phyloP scores from a whole-genome alignment of 2,888 invertebrate genomes.

The Chrysolina oricalcia region DNA sequence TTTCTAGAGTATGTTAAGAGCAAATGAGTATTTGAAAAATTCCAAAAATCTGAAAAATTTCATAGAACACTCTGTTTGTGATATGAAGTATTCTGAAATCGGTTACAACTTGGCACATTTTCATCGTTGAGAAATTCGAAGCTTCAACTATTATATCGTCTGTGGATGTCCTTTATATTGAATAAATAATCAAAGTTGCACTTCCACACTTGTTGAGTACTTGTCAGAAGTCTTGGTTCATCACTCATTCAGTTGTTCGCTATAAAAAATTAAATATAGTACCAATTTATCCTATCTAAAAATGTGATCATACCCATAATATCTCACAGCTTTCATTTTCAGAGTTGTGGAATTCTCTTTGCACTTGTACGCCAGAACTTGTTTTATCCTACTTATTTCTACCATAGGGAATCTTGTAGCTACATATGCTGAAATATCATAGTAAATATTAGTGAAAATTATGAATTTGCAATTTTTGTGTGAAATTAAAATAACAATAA shows the following conservation, averaged over 20 bases:
- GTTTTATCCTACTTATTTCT: slow-evolving; percentile 84
- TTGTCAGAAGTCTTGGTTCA: background rate
- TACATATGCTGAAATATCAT: slow-evolving; percentile 76
- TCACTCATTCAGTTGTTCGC: slow-evolving; percentile 36
- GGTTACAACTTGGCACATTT: too few species aligned
- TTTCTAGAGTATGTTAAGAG: background rate
- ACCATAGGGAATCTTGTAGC: slow-evolving; percentile 83
- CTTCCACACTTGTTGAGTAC: background rate
- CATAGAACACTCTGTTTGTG: background rate
- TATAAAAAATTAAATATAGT: slow-evolving; percentile 29
- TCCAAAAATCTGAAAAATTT: background rate
- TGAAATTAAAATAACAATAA: too few species aligned
- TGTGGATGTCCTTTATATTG: background rate
- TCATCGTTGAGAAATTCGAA: too few species aligned
- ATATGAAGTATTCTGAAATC: background rate
- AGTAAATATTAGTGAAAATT: slow-evolving; percentile 37
- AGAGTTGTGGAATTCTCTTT: slow-evolving; percentile 86
- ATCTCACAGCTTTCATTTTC: slow-evolving; percentile 83
- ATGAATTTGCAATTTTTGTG: too few species aligned
- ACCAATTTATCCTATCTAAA: background rate
- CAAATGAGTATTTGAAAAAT: background rate
- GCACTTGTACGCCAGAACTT: slow-evolving; percentile 85
- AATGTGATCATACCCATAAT: slow-evolving; percentile 67
- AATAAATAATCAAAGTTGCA: background rate
- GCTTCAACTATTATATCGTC: background rate